Conservation (phyloP, 2,113 vertebrate genomes). For the Chunga burmeisteri region DNA sequence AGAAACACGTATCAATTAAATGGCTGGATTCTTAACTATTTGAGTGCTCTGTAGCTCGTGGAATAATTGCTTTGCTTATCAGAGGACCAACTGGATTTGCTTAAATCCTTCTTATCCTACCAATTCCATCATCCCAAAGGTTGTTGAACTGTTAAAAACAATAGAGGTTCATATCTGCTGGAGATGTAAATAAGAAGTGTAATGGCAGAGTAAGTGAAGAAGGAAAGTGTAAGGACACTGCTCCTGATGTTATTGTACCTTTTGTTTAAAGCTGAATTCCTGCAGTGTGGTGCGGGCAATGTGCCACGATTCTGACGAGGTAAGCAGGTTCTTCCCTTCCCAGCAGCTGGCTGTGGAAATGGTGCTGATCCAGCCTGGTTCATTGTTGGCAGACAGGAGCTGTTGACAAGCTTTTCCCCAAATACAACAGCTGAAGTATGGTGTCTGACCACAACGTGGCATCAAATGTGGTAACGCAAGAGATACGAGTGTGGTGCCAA, state of each 20-base stretch:
- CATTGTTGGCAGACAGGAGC: background rate
- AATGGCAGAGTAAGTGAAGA: background rate
- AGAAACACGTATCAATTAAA: constrained; percentile 69
- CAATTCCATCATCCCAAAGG: background rate
- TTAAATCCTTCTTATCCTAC: background rate
- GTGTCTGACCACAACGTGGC: background rate
- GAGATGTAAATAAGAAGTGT: background rate
- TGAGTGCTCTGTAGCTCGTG: constrained; percentile 20
- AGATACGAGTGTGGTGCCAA: background rate
- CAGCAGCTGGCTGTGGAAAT: background rate
- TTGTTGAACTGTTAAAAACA: background rate
- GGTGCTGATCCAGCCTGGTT: background rate
- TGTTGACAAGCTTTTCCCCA: background rate
- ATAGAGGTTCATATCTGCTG: background rate
- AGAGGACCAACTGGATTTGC: background rate
- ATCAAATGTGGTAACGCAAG: background rate
- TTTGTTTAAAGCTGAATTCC: background rate
- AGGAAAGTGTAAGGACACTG: background rate
- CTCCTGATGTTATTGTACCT: background rate
- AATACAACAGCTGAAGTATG: background rate
- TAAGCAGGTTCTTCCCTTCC: background rate
- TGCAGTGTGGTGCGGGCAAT: background rate
- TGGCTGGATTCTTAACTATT: constrained; percentile 49
- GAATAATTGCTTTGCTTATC: constrained; percentile 58
- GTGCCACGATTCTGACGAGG: background rate